Evolutionary conservation across 2,888 invertebrate genomes (phyloP).

Genomic region (Atethmia centrago): DNA sequence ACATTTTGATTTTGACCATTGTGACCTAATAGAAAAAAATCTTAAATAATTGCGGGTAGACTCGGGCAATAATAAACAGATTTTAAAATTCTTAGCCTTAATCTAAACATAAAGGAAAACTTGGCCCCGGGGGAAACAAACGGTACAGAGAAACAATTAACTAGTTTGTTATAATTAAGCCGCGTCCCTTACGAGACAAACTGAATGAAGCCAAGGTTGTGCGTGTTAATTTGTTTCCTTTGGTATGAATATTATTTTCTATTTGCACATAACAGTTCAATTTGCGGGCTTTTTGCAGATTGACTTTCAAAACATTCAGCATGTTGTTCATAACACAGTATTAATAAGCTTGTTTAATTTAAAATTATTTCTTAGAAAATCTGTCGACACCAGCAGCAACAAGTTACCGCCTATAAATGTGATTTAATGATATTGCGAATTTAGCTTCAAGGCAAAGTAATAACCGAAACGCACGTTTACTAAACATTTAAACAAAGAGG

Average conservation of each 20-base stretch:
- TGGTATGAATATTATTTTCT: conserved; percentile 21
- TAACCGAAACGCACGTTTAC: background rate
- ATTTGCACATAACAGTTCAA: conserved; percentile 19
- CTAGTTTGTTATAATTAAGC: conserved; percentile 53
- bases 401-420: background rate
- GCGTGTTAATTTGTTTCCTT: conserved; percentile 41
- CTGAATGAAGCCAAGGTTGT: conserved; percentile 31
- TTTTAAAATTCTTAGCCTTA: conserved; percentile 16
- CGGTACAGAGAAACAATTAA: conserved; percentile 36
- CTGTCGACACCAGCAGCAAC: background rate
- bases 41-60: background rate
- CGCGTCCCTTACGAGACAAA: conserved; percentile 33
- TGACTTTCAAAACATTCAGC: no score
- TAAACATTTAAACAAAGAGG: background rate
- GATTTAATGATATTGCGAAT: conserved; percentile 7
- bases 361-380: background rate
- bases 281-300: conserved; percentile 2
- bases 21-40: background rate
- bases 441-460: conserved; percentile 4
- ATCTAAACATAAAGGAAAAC: conserved; percentile 10
- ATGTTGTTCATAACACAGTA: background rate
- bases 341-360: background rate
- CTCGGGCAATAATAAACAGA: conserved; percentile 13
- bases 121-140: conserved; percentile 24
- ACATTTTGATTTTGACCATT: background rate